Conservation (phyloP, 2,113 vertebrate genomes). For the Athene noctua region DNA sequence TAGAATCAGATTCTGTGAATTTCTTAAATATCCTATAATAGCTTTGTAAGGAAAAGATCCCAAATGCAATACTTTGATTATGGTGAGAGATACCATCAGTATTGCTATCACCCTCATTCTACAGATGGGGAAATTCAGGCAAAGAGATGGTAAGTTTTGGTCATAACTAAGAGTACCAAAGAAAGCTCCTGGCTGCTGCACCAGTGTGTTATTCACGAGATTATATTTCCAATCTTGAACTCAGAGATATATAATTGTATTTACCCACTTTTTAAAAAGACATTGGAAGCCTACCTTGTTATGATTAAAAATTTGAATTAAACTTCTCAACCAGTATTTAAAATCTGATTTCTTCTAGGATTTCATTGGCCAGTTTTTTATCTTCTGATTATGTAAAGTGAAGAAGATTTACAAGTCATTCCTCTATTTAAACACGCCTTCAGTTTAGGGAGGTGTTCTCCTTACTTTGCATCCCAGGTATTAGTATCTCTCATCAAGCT, state of each 20-base stretch:
- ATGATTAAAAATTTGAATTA: not conserved
- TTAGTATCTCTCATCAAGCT: not conserved
- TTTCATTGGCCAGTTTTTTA: not conserved
- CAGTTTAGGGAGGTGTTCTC: not conserved
- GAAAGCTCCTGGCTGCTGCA: not conserved
- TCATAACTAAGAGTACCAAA: not conserved
- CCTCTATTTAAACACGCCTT: not conserved
- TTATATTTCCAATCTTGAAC: not conserved
- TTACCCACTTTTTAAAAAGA: not conserved
- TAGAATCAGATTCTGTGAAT: not conserved
- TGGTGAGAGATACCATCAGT: not conserved
- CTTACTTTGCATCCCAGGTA: not conserved
- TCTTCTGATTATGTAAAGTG: not conserved
- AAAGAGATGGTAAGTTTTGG: not conserved
- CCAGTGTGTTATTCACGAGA: not conserved
- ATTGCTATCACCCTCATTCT: not conserved
- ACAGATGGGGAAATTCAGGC: not conserved
- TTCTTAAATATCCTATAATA: not conserved
- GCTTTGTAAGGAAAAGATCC: not conserved
- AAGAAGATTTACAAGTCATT: not conserved
- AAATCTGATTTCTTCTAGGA: not conserved
- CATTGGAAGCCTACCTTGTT: not conserved
- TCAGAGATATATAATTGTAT: not conserved
- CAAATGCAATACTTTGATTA: not conserved
- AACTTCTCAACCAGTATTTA: not conserved